Conservation (phyloP, 1,140 invertebrate genomes). For the Elymnias hypermnestra region DNA sequence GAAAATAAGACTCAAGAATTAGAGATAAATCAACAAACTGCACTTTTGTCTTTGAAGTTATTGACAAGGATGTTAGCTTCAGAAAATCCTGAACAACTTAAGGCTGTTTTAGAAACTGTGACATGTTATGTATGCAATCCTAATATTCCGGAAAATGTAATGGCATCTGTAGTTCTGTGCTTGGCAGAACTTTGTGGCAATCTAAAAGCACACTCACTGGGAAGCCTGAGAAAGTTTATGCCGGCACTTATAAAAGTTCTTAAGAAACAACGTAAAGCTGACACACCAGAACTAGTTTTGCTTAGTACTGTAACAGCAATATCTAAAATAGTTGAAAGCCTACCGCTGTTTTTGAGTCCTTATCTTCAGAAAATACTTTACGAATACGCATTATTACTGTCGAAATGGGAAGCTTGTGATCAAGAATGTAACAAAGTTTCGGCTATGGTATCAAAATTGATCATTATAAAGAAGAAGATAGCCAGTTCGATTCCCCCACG, state of each 20-base stretch:
- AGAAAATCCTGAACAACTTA: slow-evolving; percentile 80
- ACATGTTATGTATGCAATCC: slow-evolving; percentile 79
- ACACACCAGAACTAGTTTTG: slow-evolving; percentile 73
- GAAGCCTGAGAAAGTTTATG: slow-evolving; percentile 85
- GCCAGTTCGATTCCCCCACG: slow-evolving; percentile 82
- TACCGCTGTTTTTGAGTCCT: slow-evolving; percentile 88
- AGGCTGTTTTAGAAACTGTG: slow-evolving; percentile 78
- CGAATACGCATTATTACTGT: slow-evolving; percentile 78
- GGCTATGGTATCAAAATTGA: slow-evolving; percentile 77
- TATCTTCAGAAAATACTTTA: slow-evolving; percentile 87
- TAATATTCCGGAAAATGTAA: slow-evolving; percentile 80
- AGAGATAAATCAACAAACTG: slow-evolving; percentile 86
- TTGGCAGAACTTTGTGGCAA: slow-evolving; percentile 86
- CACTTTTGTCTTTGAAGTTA: slow-evolving; percentile 88
- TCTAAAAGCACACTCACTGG: slow-evolving; percentile 84
- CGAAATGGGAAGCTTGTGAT: slow-evolving; percentile 65
- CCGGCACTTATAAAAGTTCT: slow-evolving; percentile 83
- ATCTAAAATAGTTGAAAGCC: slow-evolving; percentile 87
- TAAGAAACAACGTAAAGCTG: slow-evolving; percentile 64
- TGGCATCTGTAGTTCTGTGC: slow-evolving; percentile 86
- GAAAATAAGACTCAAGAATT: slow-evolving; percentile 72
- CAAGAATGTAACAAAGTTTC: slow-evolving; percentile 74
- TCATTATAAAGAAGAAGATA: slow-evolving; percentile 81
- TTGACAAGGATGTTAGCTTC: slow-evolving; percentile 82
- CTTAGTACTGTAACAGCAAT: slow-evolving; percentile 82